Evolutionary conservation across 2,113 vertebrate genomes (phyloP).

Genomic region (Dolichallabes microphthalmus): DNA sequence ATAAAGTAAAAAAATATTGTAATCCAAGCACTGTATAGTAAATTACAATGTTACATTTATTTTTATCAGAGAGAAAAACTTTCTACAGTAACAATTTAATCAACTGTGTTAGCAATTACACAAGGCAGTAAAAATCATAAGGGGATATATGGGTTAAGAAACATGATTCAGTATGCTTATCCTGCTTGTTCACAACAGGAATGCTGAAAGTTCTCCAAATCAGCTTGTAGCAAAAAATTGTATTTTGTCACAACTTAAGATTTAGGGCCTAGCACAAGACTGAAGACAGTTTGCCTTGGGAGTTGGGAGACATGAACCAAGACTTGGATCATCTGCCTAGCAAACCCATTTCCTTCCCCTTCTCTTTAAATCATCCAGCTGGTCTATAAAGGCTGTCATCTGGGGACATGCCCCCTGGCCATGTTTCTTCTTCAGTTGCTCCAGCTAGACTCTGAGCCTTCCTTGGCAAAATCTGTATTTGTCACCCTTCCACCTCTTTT

Average conservation of each 20-base stretch:
- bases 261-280: conserved; percentile 24
- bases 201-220: conserved; percentile 22
- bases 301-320: not conserved
- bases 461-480: conserved; percentile 32
- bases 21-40: conserved; percentile 38
- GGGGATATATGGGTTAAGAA: conserved; percentile 23
- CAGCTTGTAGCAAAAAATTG: conserved; percentile 26
- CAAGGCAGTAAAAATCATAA: conserved; percentile 43
- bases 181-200: conserved; percentile 30
- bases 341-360: conserved; percentile 54
- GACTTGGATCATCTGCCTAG: conserved; percentile 49
- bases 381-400: conserved; percentile 48
- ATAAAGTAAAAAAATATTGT: conserved; percentile 5
- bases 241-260: conserved; percentile 14
- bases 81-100: conserved; percentile 51
- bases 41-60: conserved; percentile 48
- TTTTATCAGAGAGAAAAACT: conserved; percentile 42
- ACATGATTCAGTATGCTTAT: conserved; percentile 38
- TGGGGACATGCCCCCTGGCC: conserved; percentile 42
- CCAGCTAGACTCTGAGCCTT: conserved; percentile 36
- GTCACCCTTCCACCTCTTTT: conserved; percentile 15
- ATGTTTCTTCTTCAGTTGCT: conserved; percentile 47
- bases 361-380: conserved; percentile 51
- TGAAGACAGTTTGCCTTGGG: not conserved
- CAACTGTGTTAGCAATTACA: conserved; percentile 51